A percentile compares a stretch with the other conserved stretches of the same genome.
These are phyloP conservation scores for Pygocentrus nattereri DNA, from an alignment of 2,797 vertebrate species.

Conservation along the genomic window DNA sequence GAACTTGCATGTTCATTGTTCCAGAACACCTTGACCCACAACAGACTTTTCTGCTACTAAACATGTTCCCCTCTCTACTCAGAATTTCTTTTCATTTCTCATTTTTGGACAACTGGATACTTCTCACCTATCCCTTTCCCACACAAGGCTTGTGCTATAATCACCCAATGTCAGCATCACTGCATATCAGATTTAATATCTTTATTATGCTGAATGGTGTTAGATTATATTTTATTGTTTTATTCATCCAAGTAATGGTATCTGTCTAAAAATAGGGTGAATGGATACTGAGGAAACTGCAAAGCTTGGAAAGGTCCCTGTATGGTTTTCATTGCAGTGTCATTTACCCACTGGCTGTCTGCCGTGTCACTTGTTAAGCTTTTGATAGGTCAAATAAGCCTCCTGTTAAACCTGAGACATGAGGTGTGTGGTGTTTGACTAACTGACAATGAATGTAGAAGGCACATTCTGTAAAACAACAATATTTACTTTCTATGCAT, in stretches of 20 bases:
- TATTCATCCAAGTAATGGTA: slow-evolving; percentile 3
- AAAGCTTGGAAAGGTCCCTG: slow-evolving; percentile 19
- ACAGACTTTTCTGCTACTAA: neutral
- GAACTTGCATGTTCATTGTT: slow-evolving; percentile 18
- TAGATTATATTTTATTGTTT: neutral
- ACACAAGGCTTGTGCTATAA: neutral
- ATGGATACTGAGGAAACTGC: slow-evolving; percentile 10
- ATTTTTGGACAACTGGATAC: neutral
- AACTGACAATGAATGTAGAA: neutral
- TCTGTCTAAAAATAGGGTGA: neutral
- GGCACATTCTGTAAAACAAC: neutral
- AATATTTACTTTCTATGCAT: neutral
- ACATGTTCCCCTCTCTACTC: neutral
- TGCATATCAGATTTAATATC: neutral
- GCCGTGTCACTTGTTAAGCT: neutral
- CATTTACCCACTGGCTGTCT: neutral
- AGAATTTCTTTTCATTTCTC: neutral
- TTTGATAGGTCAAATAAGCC: neutral
- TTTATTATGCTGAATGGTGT: slow-evolving; percentile 4
- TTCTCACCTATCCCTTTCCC: neutral
- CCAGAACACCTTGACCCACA: neutral
- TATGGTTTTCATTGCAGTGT: slow-evolving; percentile 27
- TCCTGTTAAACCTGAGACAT: slow-evolving; percentile 14
- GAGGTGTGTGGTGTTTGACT: neutral
- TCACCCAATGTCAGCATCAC: neutral